A percentile compares a stretch with the other conserved stretches of the same genome.
Conservation (phyloP, 2,888 invertebrate species). For the Drosophila lutescens region DNA sequence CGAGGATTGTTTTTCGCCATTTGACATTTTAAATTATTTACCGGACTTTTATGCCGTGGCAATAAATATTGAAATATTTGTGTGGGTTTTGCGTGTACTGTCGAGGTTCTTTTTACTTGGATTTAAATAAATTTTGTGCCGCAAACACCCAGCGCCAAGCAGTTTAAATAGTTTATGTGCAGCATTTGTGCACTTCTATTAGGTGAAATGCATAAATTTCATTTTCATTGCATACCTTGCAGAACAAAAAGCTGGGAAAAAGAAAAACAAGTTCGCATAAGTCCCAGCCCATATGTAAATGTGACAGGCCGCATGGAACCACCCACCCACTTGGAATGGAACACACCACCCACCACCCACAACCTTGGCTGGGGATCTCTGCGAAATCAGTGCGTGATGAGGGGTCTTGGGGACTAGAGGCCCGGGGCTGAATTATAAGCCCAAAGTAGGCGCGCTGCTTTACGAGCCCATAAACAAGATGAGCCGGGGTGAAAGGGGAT, state of each 20-base stretch:
- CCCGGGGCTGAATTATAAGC: conserved; percentile 44
- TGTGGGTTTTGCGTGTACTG: conserved; percentile 30
- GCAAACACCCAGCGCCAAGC: conserved; percentile 19
- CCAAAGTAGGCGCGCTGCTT: conserved; percentile 67
- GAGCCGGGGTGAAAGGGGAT: conserved; percentile 23
- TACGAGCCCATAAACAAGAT: conserved; percentile 70
- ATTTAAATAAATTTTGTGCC: conserved; percentile 39
- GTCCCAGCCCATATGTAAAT: conserved; percentile 64
- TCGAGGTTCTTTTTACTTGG: conserved; percentile 14
- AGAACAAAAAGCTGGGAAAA: conserved; percentile 23
- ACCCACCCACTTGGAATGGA: conserved; percentile 14
- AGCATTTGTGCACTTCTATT: conserved; percentile 46
- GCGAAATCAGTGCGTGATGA: conserved; percentile 67
- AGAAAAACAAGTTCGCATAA: conserved; percentile 39
- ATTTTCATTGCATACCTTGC: conserved; percentile 54
- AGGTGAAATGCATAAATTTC: conserved; percentile 62
- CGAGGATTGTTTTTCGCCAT: conserved; percentile 38
- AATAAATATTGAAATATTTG: conserved; percentile 41
- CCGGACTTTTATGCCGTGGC: conserved; percentile 17
- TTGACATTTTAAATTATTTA: conserved; percentile 51
- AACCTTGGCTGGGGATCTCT: conserved; percentile 30
- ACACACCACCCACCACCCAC: not conserved
- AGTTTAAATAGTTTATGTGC: conserved; percentile 48
- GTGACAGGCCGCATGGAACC: conserved; percentile 59
- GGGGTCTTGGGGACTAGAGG: conserved; percentile 42